Evolutionary conservation across 2,797 vertebrate genomes (phyloP), one percentile per base, ranked within the genome.

Genomic region (Euphonia xanthogaster): DNA sequence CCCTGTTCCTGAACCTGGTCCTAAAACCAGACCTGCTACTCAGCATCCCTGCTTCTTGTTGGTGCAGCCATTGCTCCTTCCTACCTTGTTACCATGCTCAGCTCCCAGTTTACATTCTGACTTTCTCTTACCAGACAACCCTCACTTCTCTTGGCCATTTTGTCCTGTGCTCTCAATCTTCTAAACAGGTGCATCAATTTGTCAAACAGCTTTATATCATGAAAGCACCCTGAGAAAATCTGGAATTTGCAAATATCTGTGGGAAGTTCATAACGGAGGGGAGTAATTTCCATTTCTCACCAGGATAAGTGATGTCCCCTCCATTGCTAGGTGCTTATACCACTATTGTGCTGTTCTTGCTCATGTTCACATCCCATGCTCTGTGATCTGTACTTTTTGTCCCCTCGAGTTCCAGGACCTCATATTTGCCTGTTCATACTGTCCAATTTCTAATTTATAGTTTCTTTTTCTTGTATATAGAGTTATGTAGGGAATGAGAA

Each of bases 31-130:
- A 10, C 17, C 19, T 84, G 22, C 13, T 84, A 19, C n/a, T 73
- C 7, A 33, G n/a, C 39, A 50, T n/a, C n/a, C 14, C 30, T 30
- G 6, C 19, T 73, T 14, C n/a, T 53, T 62, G 7, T 37, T 73
- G 47, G 12, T 70, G 53, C 24, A 81, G 21, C 7, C 51, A 31
- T 14, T 73, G 14, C 6, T 82, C 42, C 16, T 27, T 53, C 30
- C 21, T 35, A 10, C 30, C 12, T n/a, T 48, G 16, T 9, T 60
- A 5, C 45, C 1, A 1, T 0, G 0, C 23, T 37, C 18, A 48
- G 33, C 23, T 82, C 28, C 31, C 37, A 45, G 9, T 3, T 53
- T 18, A 18, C 23, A 33, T 83, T 22, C n/a, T 55, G 11, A 10
- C 2, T 3, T 35, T 37, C 21, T 30, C 18, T 23, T 22, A 57